Evolutionary conservation across 2,113 vertebrate genomes (phyloP), one percentile per base, ranked within the genome.

Genomic region (Orthochromis indermauri): DNA sequence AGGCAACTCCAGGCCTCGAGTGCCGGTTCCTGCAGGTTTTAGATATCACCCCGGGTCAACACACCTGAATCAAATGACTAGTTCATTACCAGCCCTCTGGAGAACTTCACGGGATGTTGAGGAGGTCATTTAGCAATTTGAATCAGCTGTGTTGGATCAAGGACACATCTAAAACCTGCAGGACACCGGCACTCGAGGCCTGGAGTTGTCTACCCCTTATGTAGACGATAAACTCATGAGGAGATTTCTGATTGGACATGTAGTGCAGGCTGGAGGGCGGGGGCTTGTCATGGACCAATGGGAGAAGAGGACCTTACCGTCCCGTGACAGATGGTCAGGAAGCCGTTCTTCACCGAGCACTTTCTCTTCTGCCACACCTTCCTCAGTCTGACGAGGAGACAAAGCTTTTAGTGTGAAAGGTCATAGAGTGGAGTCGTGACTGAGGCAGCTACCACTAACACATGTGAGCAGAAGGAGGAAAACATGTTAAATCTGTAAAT

Each of bases 311-410:
- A 78, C 81, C 98, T 97, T 96, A 99, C 99, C 78, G 98, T 99
- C 91, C 98, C 98, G 73, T 99, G 98, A 78, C 96, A 97, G 93
- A 99, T 99, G 59, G 97, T 98, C 91, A 99, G 97, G 94, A 98
- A 98, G 12, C 99, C 99, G 63, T 98, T 98, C 94, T 96, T 98
- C 89, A 99, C 98, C 0, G 97, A 97, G 89, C 98, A 99, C 81
- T 98, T 99, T 94, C 98, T 98, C 93, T 99, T 99, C 96, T 99
- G 98, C 99, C 98, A 99, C 53, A 99, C 98, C 93, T 98, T 99
- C 93, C 98, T 97, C 94, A 99, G 96, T 71, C 99, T 99, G 89
- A 86, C 88, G 14, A 83, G 33, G 14, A 86, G 5, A 40, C 5
- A 5, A 35, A 76, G 10, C 21, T 47, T 47, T 28, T 76, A 47